These are phyloP conservation scores for Augochlora pura DNA, from an alignment of 1,140 invertebrate species.

Conservation along the genomic window DNA sequence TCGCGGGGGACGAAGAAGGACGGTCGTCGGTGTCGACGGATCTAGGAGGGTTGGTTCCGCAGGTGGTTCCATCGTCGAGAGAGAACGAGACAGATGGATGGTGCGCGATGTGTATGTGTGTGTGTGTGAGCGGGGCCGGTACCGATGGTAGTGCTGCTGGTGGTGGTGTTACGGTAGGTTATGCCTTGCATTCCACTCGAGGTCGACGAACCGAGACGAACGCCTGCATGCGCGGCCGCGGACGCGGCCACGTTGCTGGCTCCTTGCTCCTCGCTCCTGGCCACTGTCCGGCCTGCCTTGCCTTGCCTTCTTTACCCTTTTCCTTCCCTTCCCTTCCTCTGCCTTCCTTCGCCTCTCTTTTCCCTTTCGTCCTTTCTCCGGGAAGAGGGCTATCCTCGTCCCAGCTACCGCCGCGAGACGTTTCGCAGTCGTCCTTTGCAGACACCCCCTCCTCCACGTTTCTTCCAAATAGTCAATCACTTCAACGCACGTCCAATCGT, in stretches of 20 bases:
- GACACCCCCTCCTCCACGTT: too few species aligned
- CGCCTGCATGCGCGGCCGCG: conserved; percentile 61
- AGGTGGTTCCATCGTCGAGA: conserved; percentile 49
- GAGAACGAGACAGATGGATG: too few species aligned
- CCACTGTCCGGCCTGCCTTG: conserved; percentile 69
- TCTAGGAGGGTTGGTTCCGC: conserved; percentile 44
- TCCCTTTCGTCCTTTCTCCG: conserved; percentile 54
- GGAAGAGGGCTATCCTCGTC: background rate
- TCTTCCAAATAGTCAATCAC: too few species aligned
- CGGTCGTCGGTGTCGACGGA: conserved; percentile 4
- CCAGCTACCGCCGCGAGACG: conserved; percentile 24
- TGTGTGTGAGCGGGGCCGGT: background rate
- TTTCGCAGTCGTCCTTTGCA: conserved; percentile 44
- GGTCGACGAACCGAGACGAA: conserved; percentile 78
- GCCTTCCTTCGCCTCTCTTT: conserved; percentile 14
- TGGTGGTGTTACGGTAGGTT: conserved; percentile 79
- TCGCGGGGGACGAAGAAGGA: conserved; percentile 32
- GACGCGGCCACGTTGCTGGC: background rate
- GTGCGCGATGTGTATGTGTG: too few species aligned
- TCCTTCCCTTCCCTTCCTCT: conserved; percentile 5
- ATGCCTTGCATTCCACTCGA: conserved; percentile 77
- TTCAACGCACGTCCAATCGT: too few species aligned
- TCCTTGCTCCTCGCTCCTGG: conserved; percentile 67
- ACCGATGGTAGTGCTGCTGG: conserved; percentile 27
- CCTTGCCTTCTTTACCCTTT: conserved; percentile 56